These are phyloP conservation scores for Megalops atlanticus DNA, from an alignment of 2,113 vertebrate species.

Conservation along the genomic window DNA sequence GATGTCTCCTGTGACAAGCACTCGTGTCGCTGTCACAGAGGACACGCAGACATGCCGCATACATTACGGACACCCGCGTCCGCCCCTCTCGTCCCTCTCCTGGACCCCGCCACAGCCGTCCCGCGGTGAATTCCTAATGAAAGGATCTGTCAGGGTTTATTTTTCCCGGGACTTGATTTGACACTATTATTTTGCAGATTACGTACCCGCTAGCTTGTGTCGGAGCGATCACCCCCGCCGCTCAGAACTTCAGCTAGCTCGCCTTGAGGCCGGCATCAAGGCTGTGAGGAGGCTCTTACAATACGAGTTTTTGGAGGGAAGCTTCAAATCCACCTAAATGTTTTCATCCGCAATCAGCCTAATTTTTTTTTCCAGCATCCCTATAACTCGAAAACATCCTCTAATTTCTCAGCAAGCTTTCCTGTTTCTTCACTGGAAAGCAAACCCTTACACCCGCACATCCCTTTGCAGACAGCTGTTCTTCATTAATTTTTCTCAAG, in stretches of 20 bases:
- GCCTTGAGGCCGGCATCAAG: background rate
- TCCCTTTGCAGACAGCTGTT: slow-evolving; percentile 69
- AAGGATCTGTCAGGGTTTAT: slow-evolving; percentile 66
- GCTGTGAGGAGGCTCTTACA: background rate
- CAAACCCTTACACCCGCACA: slow-evolving; percentile 41
- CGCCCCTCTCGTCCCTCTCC: slow-evolving; percentile 41
- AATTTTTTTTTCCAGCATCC: background rate
- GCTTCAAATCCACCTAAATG: background rate
- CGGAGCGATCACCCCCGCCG: background rate
- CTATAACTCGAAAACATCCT: slow-evolving; percentile 49
- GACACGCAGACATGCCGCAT: slow-evolving; percentile 66
- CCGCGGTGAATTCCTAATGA: slow-evolving; percentile 69
- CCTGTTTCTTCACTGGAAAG: slow-evolving; percentile 48
- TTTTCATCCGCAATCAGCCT: background rate
- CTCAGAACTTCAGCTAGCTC: background rate
- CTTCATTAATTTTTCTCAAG: slow-evolving; percentile 69
- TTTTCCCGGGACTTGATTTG: slow-evolving; percentile 64
- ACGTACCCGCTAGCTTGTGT: background rate
- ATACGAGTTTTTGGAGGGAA: background rate
- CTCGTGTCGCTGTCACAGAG: slow-evolving; percentile 66
- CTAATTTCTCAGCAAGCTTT: slow-evolving; percentile 46
- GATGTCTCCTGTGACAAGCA: slow-evolving; percentile 69
- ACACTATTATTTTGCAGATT: slow-evolving; percentile 60
- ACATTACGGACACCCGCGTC: slow-evolving; percentile 61
- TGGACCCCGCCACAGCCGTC: slow-evolving; percentile 66